Base-by-base conservation (phyloP, 2,888 invertebrate genomes). In the Myathropa florea region DNA sequence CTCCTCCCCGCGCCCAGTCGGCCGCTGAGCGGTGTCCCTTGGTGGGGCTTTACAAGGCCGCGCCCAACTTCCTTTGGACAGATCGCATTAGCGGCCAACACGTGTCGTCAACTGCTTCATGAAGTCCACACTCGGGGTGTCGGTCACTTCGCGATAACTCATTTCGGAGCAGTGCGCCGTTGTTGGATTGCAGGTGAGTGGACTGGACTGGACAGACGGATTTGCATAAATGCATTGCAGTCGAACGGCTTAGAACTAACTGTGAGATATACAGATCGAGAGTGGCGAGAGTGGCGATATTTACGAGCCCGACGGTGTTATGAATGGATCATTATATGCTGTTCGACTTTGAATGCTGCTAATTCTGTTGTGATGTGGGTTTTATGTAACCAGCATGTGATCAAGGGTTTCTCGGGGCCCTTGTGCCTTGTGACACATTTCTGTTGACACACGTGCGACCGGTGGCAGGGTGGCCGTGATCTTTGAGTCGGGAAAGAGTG, bases 21-120 rank as follows among this genome's bases (percentile, higher is more conserved):
- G 57, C n/a, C n/a, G 39, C 30, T 26, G 46, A 26, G 24, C 57
- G 33, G 72, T 65, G 30, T 46, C 36, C 60, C 12, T 46, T 1
- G 60, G 39, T 64, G 33, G 18, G 10, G 55, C 18, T 7, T 46
- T 63, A 67, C 86, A 83, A 83, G 78, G 83, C 86, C 83, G 65
- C 86, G 83, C 86, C 83, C 75, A 75, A 67, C 78, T 78, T 83
- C 86, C 86, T 61, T 82, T 28, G 55, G 61, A 78, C 71, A 61
- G 64, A 59, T 75, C 60, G 77, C 55, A 46, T 14, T 53, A 71
- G 14, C n/a, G 26, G n/a, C 4, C 9, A 26, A 65, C 83, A 81
- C 82, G 71, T 73, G 82, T 77, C 18, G 46, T 46, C 73, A 21
- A 46, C 10, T 53, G 72, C 67, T 85, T 67, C 76, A 79, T 79